Evolutionary conservation across 2,113 vertebrate genomes (phyloP), one percentile per base, ranked within the genome.

Genomic region (Tragelaphus buxtoni): DNA sequence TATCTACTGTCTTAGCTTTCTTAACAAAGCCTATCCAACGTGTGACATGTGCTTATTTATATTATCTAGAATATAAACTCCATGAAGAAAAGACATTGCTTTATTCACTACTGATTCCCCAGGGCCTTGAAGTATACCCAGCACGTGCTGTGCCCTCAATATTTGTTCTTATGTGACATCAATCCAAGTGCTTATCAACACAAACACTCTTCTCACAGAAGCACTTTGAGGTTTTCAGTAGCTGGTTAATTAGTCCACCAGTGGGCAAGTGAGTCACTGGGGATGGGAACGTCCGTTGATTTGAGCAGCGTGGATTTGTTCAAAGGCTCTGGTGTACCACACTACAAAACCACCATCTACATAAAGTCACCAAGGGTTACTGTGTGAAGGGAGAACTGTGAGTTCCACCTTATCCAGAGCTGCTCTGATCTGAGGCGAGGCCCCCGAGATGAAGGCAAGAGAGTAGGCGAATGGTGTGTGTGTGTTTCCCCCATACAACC

Each of bases 211-310:
- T 83, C 56, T 89, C 72, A 51, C 2, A n/a, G 35, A 80, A 76
- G 42, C 22, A 53, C n/a, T 72, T 53, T 61, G 79, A 81, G 26
- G 55, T 93, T 92, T 87, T 32, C 18, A 42, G 9, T 58, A 60
- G 42, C 26, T 56, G 32, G 39, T 51, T 92, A 51, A 79, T 89
- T 74, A 79, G 47, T 93, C 51, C 24, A 30, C 45, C 72, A 20
- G 79, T 83, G 91, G 92, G 86, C 88, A 96, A 79, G 20, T 58
- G 90, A 97, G 88, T 96, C 92, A 56, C 0, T 16, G 32, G 49
- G 47, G 72, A 47, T 83, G 24, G 88, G 53, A 74, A 13, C 5
- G 12, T 69, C 42, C 1, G 7, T 55, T 80, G 51, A 91, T 56
- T 51, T 47, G 56, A 96, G 63, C 45, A 61, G 42, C 0, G 1